Conservation (phyloP, 2,888 invertebrate species). For the Spatulosminthurus flaviceps region DNA sequence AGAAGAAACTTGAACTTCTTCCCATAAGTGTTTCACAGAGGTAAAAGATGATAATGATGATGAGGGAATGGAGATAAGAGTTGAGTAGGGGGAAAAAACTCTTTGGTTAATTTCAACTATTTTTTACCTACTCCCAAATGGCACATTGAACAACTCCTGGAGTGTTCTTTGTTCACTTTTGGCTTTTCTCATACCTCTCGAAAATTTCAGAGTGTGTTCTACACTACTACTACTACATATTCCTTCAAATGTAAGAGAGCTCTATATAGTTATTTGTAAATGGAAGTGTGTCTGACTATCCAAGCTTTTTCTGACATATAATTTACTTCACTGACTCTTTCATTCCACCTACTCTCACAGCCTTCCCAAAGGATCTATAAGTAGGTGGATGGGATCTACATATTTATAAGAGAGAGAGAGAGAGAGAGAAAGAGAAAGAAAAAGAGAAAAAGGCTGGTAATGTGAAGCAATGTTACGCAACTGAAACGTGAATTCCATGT, state of each 20-base stretch:
- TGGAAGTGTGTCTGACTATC: too few species aligned
- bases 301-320: too few species aligned
- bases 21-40: too few species aligned
- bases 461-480: constrained; percentile 7
- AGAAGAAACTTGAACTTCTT: too few species aligned
- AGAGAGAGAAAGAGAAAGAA: too few species aligned
- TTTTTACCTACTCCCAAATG: background rate
- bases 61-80: background rate
- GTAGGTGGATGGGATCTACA: too few species aligned
- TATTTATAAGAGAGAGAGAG: too few species aligned
- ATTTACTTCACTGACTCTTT: too few species aligned
- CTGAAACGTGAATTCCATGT: background rate
- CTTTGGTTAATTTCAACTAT: background rate
- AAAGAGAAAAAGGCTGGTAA: too few species aligned
- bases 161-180: constrained; percentile 8
- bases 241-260: too few species aligned
- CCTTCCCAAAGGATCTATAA: background rate
- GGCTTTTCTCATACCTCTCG: background rate
- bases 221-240: too few species aligned
- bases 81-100: background rate
- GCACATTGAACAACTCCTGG: background rate
- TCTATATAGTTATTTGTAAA: too few species aligned
- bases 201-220: background rate
- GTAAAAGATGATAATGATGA: background rate
- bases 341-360: background rate